phyloP scores from a whole-genome alignment of 2,888 invertebrate species.

The Cephus runcator region DNA sequence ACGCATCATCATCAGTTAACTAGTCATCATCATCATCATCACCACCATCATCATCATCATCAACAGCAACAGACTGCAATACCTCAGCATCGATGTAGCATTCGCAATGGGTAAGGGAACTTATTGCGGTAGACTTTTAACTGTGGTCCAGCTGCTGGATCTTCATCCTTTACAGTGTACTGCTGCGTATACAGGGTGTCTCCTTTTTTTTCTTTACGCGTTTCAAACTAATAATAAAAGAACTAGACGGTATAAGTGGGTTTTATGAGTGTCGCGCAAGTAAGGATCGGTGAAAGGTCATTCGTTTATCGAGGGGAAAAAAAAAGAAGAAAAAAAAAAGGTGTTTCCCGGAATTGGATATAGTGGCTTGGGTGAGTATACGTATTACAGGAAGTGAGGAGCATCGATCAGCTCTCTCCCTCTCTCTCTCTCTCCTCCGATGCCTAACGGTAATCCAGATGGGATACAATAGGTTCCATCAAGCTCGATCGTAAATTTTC shows the following conservation, averaged over 20 bases:
- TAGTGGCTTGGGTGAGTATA: not conserved
- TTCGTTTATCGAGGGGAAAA: not conserved
- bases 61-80: conserved; percentile 36
- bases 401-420: not conserved
- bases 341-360: not conserved
- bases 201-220: not conserved
- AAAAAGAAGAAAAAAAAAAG: no score
- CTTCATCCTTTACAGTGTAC: not conserved
- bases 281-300: not conserved
- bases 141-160: not conserved
- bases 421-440: not conserved
- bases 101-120: conserved; percentile 48
- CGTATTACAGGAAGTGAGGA: not conserved
- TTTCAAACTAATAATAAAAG: not conserved
- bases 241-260: not conserved
- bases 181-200: not conserved
- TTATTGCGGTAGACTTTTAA: not conserved
- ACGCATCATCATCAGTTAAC: conserved; percentile 30
- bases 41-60: conserved; percentile 28
- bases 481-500: not conserved
- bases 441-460: not conserved
- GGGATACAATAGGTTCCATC: not conserved
- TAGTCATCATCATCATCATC: conserved; percentile 28
- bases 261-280: not conserved
- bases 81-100: conserved; percentile 42